A percentile compares a stretch with the other conserved stretches of the same genome.
phyloP scores from a whole-genome alignment of 1,140 invertebrate species.

The Listronotus bonariensis region DNA sequence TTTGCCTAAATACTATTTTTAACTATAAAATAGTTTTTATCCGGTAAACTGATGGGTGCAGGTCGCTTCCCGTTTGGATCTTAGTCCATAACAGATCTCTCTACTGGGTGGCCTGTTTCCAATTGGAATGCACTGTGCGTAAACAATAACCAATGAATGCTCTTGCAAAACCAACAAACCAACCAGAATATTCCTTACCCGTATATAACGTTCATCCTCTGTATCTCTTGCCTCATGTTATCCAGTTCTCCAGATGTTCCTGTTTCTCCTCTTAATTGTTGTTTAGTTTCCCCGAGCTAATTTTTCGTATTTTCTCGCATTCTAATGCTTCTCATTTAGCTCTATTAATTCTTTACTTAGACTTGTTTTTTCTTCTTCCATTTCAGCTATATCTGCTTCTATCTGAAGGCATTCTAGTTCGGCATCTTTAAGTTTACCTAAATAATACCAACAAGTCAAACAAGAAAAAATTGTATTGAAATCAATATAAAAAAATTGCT shows the following conservation, averaged over 20 bases:
- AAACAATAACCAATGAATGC: too few relatives aligned
- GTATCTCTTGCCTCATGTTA: constrained; percentile 78
- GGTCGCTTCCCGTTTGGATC: too few relatives aligned
- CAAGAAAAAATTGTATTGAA: too few relatives aligned
- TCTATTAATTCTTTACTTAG: constrained; percentile 66
- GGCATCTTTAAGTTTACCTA: constrained; percentile 59
- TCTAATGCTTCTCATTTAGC: constrained; percentile 70
- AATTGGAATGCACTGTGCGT: neutral
- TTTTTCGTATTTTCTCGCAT: constrained; percentile 80
- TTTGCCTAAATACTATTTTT: too few relatives aligned
- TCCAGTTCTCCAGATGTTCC: constrained; percentile 71
- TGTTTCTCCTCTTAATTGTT: constrained; percentile 67
- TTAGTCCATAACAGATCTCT: too few relatives aligned
- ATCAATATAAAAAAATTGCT: too few relatives aligned
- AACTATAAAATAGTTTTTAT: too few relatives aligned
- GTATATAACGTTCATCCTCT: constrained; percentile 73
- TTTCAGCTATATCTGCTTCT: constrained; percentile 67
- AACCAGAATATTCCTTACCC: constrained; percentile 6
- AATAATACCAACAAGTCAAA: neutral
- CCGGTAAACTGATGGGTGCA: too few relatives aligned
- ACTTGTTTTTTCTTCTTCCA: constrained; percentile 68
- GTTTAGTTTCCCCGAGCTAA: constrained; percentile 71
- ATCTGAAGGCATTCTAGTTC: constrained; percentile 68
- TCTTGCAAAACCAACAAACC: too few relatives aligned
- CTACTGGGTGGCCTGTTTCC: too few relatives aligned